A percentile compares a stretch with the other conserved stretches of the same genome.
phyloP scores from a whole-genome alignment of 2,888 invertebrate species.

The Leistus spinibarbis region DNA sequence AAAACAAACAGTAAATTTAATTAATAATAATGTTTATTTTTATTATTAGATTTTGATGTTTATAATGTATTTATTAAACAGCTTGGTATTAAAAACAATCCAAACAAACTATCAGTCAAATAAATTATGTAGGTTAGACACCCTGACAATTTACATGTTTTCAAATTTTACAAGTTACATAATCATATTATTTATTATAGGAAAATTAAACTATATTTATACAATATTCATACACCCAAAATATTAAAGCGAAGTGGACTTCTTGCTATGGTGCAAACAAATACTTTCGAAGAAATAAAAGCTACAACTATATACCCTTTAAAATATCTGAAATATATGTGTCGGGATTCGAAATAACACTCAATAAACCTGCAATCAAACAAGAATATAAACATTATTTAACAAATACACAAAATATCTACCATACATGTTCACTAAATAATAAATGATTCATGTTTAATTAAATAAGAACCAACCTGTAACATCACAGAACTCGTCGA shows the following conservation, averaged over 20 bases:
- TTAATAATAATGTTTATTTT: slow-evolving; percentile 38
- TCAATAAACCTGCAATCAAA: slow-evolving; percentile 65
- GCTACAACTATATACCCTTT: slow-evolving; percentile 52
- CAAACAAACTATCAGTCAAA: slow-evolving; percentile 39
- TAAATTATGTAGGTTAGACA: slow-evolving; percentile 37
- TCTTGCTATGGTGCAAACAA: slow-evolving; percentile 39
- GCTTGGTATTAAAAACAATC: slow-evolving; percentile 40
- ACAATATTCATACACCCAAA: slow-evolving; percentile 38
- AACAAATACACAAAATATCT: background rate
- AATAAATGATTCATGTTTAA: background rate
- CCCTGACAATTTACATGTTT: slow-evolving; percentile 38
- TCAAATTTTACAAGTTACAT: slow-evolving; percentile 38
- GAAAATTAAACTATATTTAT: slow-evolving; percentile 35
- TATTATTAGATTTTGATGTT: slow-evolving; percentile 35
- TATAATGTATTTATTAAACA: slow-evolving; percentile 39
- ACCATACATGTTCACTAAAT: background rate
- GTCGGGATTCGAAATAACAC: slow-evolving; percentile 70
- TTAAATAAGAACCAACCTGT: slow-evolving; percentile 64
- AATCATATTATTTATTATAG: slow-evolving; percentile 23
- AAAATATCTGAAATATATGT: slow-evolving; percentile 63
- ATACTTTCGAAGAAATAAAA: slow-evolving; percentile 37
- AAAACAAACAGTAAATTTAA: background rate
- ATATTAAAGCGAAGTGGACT: slow-evolving; percentile 39
- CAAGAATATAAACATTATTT: slow-evolving; percentile 16
- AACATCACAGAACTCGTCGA: slow-evolving; percentile 93